A percentile compares a stretch with the other conserved stretches of the same genome.
Conservation (phyloP, 37 sponge, comb jelly and placozoan species). For the Corticium candelabrum region DNA sequence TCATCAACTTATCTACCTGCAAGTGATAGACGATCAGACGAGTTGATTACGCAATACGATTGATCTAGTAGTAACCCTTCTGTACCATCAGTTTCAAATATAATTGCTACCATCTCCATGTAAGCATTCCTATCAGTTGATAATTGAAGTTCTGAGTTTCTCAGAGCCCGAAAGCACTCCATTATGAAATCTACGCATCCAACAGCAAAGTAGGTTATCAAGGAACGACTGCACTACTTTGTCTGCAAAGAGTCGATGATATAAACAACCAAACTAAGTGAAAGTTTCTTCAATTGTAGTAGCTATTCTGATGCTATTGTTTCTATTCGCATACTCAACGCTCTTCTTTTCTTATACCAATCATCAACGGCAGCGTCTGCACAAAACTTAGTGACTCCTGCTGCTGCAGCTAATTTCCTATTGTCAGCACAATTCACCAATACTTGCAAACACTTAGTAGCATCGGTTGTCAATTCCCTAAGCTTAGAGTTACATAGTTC, state of each 20-base stretch:
- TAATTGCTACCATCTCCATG: too few species aligned
- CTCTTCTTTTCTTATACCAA: not conserved
- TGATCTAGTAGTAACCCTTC: too few species aligned
- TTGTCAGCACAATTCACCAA: not conserved
- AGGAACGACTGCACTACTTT: not conserved
- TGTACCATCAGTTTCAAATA: not conserved
- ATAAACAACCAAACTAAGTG: not conserved
- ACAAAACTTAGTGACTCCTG: not conserved
- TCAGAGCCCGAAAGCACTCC: too few species aligned
- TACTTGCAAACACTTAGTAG: not conserved
- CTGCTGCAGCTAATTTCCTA: not conserved
- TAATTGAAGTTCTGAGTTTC: too few species aligned
- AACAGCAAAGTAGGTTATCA: too few species aligned
- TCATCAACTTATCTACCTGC: too few species aligned
- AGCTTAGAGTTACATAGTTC: not conserved
- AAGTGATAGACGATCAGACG: too few species aligned
- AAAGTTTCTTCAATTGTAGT: not conserved
- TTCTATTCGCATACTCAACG: not conserved
- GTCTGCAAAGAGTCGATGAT: not conserved
- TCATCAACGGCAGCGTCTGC: not conserved
- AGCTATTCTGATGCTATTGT: too few species aligned
- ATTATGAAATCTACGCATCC: too few species aligned
- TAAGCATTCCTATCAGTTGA: too few species aligned
- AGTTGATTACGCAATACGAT: too few species aligned
- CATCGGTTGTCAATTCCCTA: not conserved